These are phyloP conservation scores for Nautilus pompilius DNA, from an alignment of 1,140 invertebrate species.

Conservation along the genomic window DNA sequence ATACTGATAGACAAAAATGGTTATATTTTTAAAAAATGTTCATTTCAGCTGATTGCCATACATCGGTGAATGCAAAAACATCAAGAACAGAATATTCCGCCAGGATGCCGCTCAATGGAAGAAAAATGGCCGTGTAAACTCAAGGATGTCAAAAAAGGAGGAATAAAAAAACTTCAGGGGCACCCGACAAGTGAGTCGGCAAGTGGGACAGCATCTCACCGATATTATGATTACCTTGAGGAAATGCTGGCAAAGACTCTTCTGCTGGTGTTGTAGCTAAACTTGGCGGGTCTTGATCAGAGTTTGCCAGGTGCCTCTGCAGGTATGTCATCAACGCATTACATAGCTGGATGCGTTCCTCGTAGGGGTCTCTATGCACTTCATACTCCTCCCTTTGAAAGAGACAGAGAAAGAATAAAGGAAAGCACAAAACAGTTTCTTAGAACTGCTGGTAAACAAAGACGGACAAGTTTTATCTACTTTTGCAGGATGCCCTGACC, in stretches of 20 bases:
- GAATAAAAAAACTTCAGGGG: too few relatives aligned
- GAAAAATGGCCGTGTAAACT: not conserved
- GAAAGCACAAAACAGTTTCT: not conserved
- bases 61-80: not conserved
- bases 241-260: not conserved
- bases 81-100: too few relatives aligned
- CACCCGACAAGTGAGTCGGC: too few relatives aligned
- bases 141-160: not conserved
- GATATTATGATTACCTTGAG: not conserved
- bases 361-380: slow-evolving; percentile 29
- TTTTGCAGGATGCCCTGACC: too few relatives aligned
- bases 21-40: not conserved
- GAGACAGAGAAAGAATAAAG: slow-evolving; percentile 1
- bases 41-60: not conserved
- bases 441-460: not conserved
- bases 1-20: not conserved
- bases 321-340: slow-evolving; percentile 45
- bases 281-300: slow-evolving; percentile 1
- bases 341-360: slow-evolving; percentile 41
- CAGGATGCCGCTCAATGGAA: not conserved
- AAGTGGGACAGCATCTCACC: not conserved
- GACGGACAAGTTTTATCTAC: too few relatives aligned
- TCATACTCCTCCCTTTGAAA: slow-evolving; percentile 38
- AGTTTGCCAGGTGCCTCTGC: slow-evolving; percentile 24
- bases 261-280: not conserved